Base-by-base conservation (phyloP, 2,888 invertebrate genomes). In the Lepidochitona cinerea region DNA sequence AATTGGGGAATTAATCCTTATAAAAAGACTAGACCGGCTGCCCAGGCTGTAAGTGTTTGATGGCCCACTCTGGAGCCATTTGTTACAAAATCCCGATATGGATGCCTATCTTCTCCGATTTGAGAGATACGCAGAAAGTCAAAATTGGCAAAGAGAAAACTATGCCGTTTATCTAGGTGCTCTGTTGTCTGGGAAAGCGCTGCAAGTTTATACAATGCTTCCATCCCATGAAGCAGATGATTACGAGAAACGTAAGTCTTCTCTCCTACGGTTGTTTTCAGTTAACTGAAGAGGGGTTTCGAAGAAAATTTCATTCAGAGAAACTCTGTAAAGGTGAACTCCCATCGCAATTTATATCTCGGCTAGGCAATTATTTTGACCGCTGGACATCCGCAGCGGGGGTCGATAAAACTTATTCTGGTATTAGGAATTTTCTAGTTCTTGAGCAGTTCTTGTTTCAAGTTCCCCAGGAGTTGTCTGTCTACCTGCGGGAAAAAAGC, bases 251-350 rank as follows among this genome's bases (percentile, higher is more conserved):
- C 64, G 74, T 12, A 76, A 74, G 59, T 37, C 49, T n/a, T 53
- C 74, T 12, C 67, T 70, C n/a, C 35, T 72, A 7, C 67, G 59
- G n/a, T 37, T 37, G 72, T 18, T 76, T 64, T 70, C 71, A 72
- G 36, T 36, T 76, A 65, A 76, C 74, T 18, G 70, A 76, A 68
- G 64, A 73, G 7, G 76, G 72, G 23, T 73, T 76, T 33, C 66
- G 70, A 36, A 52, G 35, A 12, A 37, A 52, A 0, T 73, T 71
- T 71, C 67, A 68, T 36, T 37, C 37, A 18, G 59, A 68, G 52
- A 59, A 68, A 54, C 69, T 71, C 23, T 52, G 36, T n/a, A 3
- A 18, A 35, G 64, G 71, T 32, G 74, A 76, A 32, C 41, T 70
- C 12, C 74, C 70, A 37, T 9, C 41, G 18, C 72, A 76, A 41